Percentiles rank a stretch among this genome's conserved stretches.
Evolutionary conservation across 1,140 invertebrate genomes (phyloP).

Genomic region (Bombus pascuorum): DNA sequence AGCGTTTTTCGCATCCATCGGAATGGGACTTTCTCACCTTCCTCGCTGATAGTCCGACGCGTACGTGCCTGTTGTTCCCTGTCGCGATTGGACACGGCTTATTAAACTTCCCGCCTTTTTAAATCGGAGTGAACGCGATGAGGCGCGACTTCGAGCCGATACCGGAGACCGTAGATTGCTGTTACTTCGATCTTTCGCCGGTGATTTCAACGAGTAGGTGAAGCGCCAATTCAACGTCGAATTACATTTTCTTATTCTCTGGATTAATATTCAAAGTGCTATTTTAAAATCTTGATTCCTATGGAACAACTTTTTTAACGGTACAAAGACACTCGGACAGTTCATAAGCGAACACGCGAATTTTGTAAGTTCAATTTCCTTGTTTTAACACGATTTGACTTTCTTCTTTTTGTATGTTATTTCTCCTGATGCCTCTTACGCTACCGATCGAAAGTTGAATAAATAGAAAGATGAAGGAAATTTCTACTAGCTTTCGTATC

Average conservation of each 20-base stretch:
- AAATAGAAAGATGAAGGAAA: no score
- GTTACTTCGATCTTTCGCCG: neutral
- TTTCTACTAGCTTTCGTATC: no score
- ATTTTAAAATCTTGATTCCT: no score
- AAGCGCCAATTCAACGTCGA: neutral
- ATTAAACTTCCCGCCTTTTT: conserved; percentile 65
- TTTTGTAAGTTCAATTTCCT: no score
- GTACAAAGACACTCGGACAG: no score
- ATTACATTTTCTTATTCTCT: neutral
- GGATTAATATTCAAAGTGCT: neutral
- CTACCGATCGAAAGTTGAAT: no score
- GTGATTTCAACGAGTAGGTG: conserved; percentile 11
- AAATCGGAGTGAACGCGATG: conserved; percentile 61
- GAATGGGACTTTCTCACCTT: conserved; percentile 63
- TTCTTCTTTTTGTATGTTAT: no score
- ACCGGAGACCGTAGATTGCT: conserved; percentile 4
- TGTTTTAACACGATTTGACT: no score
- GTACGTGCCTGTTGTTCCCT: conserved; percentile 29
- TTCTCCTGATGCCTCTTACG: no score
- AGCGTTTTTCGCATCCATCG: conserved; percentile 68
- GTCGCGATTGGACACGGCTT: conserved; percentile 68
- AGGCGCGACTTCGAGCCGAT: neutral
- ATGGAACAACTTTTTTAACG: no score
- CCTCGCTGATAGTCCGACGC: conserved; percentile 33
- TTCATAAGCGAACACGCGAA: no score